Evolutionary conservation across 2,888 invertebrate genomes (phyloP), one percentile per base, ranked within the genome.

Genomic region (Macrophya alboannulata): DNA sequence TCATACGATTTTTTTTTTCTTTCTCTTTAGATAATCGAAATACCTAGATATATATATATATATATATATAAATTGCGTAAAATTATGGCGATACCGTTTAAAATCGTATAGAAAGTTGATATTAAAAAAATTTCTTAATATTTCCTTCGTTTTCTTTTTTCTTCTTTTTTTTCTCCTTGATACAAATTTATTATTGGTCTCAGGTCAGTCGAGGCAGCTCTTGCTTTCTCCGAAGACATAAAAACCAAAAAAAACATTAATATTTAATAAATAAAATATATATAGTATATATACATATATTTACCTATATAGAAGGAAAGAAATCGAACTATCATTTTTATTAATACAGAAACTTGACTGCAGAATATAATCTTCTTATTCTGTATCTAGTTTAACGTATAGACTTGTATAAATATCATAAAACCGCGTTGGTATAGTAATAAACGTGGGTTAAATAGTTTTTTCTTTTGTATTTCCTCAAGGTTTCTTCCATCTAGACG

Each of bases 291-390:
- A 25, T 76, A 76, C 43, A 72, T 43, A 43, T 12, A 40, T 72
- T 43, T 72, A 40, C 40, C 15, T 48, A 68, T n/a, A 72, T 40
- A 31, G 65, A 76, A 77, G 31, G n/a, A 77, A 55, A 15, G 51
- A 51, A 77, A 25, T 45, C 40, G 17, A 77, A 17, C 3, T 77
- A 17, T 51, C 21, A 25, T 55, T n/a, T 31, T 31, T 31, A 31
- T 31, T 2, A 31, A 31, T 31, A 31, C 31, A 31, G 31, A 31
- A 31, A 31, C 31, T 31, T 17, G 6, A 55, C 55, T n/a, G 51
- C n/a, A n/a, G n/a, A 5, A 51, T 51, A 51, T 51, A 12, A 15
- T 48, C 48, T 12, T 48, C 10, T 45, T 31, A 31, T 31, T 31
- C 31, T 31, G 31, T 31, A 31, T 31, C 31, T 31, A 31, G 31